These are phyloP conservation scores for Drosophila vallismaia DNA, from an alignment of 2,888 invertebrate species.

Conservation along the genomic window DNA sequence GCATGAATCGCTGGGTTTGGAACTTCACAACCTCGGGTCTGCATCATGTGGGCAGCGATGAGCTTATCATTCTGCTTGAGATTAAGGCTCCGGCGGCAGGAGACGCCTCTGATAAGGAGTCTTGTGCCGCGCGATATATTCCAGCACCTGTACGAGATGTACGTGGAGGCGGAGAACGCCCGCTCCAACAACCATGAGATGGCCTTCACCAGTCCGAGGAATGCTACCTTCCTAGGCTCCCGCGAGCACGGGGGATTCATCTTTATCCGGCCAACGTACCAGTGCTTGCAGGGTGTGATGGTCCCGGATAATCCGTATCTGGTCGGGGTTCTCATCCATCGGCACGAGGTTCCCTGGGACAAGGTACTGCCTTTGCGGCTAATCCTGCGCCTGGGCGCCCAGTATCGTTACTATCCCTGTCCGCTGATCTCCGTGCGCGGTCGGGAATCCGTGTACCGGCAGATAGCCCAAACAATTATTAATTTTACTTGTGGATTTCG, in stretches of 20 bases:
- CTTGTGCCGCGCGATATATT: slow-evolving; percentile 89
- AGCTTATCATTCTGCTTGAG: slow-evolving; percentile 90
- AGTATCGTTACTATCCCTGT: slow-evolving; percentile 94
- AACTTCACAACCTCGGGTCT: slow-evolving; percentile 91
- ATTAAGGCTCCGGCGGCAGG: slow-evolving; percentile 85
- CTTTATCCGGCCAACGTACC: slow-evolving; percentile 91
- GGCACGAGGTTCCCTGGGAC: slow-evolving; percentile 86
- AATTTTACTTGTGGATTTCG: slow-evolving; percentile 93
- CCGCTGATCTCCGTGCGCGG: slow-evolving; percentile 91
- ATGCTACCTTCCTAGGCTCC: slow-evolving; percentile 86
- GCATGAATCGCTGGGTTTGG: slow-evolving; percentile 89
- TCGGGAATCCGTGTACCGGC: slow-evolving; percentile 92
- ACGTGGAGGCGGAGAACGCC: slow-evolving; percentile 87
- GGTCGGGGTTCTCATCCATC: slow-evolving; percentile 91
- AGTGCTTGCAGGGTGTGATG: slow-evolving; percentile 90
- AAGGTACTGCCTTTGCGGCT: slow-evolving; percentile 91
- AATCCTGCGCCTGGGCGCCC: slow-evolving; percentile 91
- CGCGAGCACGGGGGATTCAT: slow-evolving; percentile 92
- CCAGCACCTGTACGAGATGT: slow-evolving; percentile 89
- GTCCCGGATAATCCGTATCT: slow-evolving; percentile 90
- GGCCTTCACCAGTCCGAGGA: slow-evolving; percentile 86
- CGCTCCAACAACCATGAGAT: slow-evolving; percentile 88
- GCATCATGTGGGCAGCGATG: slow-evolving; percentile 92
- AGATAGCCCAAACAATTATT: slow-evolving; percentile 94
- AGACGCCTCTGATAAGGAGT: slow-evolving; percentile 20